Percentiles rank a stretch among this genome's conserved stretches.
These are phyloP conservation scores for Morone chrysops DNA, from an alignment of 2,113 vertebrate species.

Conservation along the genomic window DNA sequence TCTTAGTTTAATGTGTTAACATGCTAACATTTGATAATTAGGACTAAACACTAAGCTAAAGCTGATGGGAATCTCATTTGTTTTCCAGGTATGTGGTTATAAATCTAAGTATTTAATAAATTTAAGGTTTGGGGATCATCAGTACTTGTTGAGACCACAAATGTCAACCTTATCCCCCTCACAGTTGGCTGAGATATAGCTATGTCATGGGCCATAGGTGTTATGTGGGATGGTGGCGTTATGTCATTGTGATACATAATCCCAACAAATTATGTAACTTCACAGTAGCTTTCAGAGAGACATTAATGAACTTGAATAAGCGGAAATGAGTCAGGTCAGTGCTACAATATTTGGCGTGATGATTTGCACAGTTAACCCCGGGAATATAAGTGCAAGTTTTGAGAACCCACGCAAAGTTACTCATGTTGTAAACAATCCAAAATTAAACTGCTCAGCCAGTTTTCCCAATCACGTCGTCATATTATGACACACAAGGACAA, in stretches of 20 bases:
- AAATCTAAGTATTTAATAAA: background rate
- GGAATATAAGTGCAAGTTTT: constrained; percentile 24
- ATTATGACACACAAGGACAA: constrained; percentile 36
- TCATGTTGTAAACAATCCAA: constrained; percentile 48
- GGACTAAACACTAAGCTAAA: background rate
- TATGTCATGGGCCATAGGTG: too few species aligned
- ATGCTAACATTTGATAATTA: background rate
- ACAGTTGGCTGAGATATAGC: too few species aligned
- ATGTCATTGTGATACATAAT: background rate
- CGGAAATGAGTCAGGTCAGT: constrained; percentile 28
- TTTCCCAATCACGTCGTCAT: constrained; percentile 26
- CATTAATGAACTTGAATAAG: constrained; percentile 27
- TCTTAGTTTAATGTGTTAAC: background rate
- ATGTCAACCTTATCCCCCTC: background rate
- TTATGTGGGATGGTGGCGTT: too few species aligned
- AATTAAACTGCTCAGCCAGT: constrained; percentile 30
- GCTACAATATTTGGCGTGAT: constrained; percentile 25
- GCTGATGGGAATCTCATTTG: background rate
- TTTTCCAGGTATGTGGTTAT: background rate
- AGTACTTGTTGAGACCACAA: constrained; percentile 5
- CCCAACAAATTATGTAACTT: constrained; percentile 25
- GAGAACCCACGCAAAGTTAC: constrained; percentile 19
- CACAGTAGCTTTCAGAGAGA: constrained; percentile 8
- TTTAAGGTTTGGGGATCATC: background rate
- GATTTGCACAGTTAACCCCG: constrained; percentile 21